A percentile compares a stretch with the other conserved stretches of the same genome.
phyloP scores from a whole-genome alignment of 1,140 invertebrate genomes.

The Phenacoccus solenopsis region DNA sequence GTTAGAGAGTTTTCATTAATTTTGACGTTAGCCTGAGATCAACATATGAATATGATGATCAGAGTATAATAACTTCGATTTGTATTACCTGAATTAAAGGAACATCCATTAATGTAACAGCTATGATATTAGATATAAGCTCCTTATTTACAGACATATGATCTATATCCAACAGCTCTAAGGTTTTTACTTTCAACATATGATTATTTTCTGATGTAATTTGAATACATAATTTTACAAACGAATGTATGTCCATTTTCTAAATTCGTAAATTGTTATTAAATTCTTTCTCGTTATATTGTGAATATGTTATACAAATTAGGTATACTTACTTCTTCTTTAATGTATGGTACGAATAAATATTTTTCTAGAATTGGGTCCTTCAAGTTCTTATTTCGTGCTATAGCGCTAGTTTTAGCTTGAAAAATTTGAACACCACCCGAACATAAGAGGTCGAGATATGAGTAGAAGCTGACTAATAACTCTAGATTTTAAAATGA shows the following conservation, averaged over 20 bases:
- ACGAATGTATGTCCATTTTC: neutral
- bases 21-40: too few relatives aligned
- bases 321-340: neutral
- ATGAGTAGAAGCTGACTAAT: neutral
- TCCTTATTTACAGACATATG: neutral
- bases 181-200: neutral
- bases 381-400: neutral
- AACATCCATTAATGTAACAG: neutral
- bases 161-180: neutral
- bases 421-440: neutral
- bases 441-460: neutral
- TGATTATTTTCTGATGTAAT: neutral
- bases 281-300: too few relatives aligned
- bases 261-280: neutral
- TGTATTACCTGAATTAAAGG: neutral
- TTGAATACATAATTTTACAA: neutral
- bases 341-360: neutral
- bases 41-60: too few relatives aligned
- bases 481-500: neutral
- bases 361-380: neutral
- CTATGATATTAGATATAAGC: neutral
- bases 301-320: too few relatives aligned
- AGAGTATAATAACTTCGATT: too few relatives aligned
- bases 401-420: neutral
- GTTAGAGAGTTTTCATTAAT: too few relatives aligned